Evolutionary conservation across 2,797 vertebrate species (phyloP).

Genomic region (Alcedo atthis): DNA sequence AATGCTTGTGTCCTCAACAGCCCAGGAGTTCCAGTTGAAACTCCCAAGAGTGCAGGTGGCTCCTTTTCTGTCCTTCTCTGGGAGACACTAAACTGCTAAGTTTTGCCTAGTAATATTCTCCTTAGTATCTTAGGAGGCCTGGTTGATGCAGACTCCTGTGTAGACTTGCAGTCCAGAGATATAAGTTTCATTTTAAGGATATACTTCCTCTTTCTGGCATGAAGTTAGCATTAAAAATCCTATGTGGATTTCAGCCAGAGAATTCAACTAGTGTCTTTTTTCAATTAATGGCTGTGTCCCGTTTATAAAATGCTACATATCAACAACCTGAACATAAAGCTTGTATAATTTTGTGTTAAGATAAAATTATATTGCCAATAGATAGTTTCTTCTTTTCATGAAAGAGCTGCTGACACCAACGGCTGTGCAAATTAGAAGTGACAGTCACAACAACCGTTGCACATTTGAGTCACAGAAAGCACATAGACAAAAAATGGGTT

Average conservation of each 20-base stretch:
- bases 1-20: not conserved
- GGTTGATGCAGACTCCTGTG: not conserved
- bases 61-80: not conserved
- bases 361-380: slow-evolving; percentile 37
- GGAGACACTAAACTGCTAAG: not conserved
- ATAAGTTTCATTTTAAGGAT: not conserved
- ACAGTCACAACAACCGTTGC: slow-evolving; percentile 48
- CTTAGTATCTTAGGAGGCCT: not conserved
- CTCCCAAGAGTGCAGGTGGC: rapidly evolving
- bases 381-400: not conserved
- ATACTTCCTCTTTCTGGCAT: not conserved
- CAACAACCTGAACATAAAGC: not conserved
- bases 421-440: slow-evolving; percentile 38
- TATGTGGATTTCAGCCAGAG: not conserved
- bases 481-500: not conserved
- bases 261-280: slow-evolving; percentile 40
- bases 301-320: slow-evolving; percentile 3
- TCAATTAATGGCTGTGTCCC: not conserved
- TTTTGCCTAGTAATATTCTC: not conserved
- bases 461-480: not conserved
- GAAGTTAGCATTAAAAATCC: not conserved
- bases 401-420: slow-evolving; percentile 20
- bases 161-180: not conserved
- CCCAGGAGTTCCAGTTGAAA: not conserved
- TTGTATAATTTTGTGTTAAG: not conserved